A percentile compares a stretch with the other conserved stretches of the same genome.
Evolutionary conservation across 1,140 invertebrate genomes (phyloP).

Genomic region (Andrena cerasifolii): DNA sequence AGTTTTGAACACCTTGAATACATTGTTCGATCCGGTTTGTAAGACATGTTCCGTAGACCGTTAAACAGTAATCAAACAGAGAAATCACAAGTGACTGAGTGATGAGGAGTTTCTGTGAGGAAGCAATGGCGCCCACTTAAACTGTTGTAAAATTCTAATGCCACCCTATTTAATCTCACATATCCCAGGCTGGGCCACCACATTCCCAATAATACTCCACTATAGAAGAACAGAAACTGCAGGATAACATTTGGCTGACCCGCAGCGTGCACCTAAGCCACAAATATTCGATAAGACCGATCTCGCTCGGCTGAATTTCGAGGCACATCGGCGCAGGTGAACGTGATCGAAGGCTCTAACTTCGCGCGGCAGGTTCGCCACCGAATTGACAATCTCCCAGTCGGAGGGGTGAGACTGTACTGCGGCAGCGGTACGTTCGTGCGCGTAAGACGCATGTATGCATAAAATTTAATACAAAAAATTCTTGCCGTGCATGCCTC

Average conservation of each 20-base stretch:
- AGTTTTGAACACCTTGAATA: too few relatives aligned
- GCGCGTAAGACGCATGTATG: slow-evolving; percentile 23
- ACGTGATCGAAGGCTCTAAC: not conserved
- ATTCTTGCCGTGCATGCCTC: slow-evolving; percentile 52
- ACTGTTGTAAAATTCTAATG: too few relatives aligned
- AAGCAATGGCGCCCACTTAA: too few relatives aligned
- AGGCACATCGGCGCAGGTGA: not conserved
- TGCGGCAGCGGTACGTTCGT: not conserved
- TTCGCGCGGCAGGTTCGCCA: not conserved
- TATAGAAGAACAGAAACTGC: not conserved
- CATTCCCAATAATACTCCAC: too few relatives aligned
- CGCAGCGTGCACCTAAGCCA: not conserved
- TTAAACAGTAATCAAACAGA: too few relatives aligned
- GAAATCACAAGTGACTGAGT: too few relatives aligned
- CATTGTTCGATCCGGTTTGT: too few relatives aligned
- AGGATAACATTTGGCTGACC: not conserved
- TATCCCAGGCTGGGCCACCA: too few relatives aligned
- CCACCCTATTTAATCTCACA: too few relatives aligned
- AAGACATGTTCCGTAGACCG: too few relatives aligned
- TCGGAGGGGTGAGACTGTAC: not conserved
- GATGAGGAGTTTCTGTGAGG: too few relatives aligned
- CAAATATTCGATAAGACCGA: slow-evolving; percentile 27
- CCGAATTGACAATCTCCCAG: slow-evolving; percentile 13
- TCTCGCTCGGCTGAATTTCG: too few relatives aligned
- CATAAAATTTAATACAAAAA: slow-evolving; percentile 63